These are phyloP conservation scores for Pristis pectinata DNA, from an alignment of 2,797 vertebrate genomes.

Conservation along the genomic window DNA sequence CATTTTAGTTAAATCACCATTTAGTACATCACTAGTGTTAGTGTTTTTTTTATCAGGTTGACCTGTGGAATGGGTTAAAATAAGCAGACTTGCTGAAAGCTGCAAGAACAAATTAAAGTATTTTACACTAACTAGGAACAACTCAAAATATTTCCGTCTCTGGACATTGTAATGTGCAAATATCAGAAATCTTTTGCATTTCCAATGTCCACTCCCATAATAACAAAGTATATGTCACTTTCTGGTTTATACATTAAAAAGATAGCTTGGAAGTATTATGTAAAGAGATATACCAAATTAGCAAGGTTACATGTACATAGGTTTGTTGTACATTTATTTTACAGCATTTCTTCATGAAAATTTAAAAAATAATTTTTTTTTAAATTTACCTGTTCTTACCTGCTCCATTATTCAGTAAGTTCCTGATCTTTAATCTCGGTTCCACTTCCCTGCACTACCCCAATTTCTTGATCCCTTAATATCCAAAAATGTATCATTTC, in stretches of 20 bases:
- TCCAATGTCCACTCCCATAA: background rate
- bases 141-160: background rate
- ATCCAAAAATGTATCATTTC: no score
- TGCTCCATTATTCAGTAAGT: no score
- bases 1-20: background rate
- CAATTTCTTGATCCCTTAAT: no score
- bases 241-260: background rate
- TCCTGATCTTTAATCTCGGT: no score
- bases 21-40: background rate
- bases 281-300: background rate
- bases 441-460: no score
- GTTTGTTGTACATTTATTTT: background rate
- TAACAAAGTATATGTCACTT: background rate
- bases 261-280: background rate
- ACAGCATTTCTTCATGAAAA: no score
- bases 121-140: background rate
- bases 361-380: no score
- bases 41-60: background rate
- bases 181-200: background rate
- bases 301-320: background rate
- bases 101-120: background rate
- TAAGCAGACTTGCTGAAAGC: background rate
- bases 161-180: background rate
- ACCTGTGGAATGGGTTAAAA: background rate
- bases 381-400: no score